These are phyloP conservation scores for Baryphthengus martii DNA, from an alignment of 2,113 vertebrate genomes.

Conservation along the genomic window DNA sequence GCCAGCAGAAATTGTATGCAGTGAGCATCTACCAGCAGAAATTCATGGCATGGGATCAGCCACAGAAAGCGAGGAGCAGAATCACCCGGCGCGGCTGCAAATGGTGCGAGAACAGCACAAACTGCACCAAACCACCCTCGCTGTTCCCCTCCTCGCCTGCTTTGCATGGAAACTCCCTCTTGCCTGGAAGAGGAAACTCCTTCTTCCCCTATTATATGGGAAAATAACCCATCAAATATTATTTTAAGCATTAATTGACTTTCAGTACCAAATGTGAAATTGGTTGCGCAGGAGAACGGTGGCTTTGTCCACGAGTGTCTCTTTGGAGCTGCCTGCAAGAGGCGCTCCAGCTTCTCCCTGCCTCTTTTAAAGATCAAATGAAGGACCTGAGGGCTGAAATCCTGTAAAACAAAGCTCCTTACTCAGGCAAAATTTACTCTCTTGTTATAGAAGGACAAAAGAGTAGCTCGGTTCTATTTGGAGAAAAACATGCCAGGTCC, in stretches of 20 bases:
- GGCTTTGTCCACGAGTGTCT: neutral
- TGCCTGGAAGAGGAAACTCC: neutral
- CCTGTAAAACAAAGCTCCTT: neutral
- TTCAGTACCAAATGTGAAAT: neutral
- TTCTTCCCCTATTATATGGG: neutral
- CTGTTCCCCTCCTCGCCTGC: neutral
- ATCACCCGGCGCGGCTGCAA: accelerated
- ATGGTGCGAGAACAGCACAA: neutral
- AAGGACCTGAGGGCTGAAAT: neutral
- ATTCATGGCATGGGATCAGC: neutral
- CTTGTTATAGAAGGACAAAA: neutral
- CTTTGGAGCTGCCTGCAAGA: neutral
- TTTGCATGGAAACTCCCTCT: neutral
- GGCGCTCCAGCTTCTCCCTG: neutral
- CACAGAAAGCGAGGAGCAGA: neutral
- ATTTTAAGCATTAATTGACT: neutral
- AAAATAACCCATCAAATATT: neutral
- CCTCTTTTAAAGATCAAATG: neutral
- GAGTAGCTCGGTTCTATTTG: neutral
- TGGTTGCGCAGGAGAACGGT: neutral
- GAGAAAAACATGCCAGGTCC: neutral
- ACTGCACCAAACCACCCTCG: neutral
- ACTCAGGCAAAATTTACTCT: neutral
- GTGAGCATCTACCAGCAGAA: neutral
- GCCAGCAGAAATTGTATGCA: neutral